These are phyloP conservation scores for Myiozetetes cayanensis DNA, from an alignment of 2,113 vertebrate genomes.

Conservation along the genomic window DNA sequence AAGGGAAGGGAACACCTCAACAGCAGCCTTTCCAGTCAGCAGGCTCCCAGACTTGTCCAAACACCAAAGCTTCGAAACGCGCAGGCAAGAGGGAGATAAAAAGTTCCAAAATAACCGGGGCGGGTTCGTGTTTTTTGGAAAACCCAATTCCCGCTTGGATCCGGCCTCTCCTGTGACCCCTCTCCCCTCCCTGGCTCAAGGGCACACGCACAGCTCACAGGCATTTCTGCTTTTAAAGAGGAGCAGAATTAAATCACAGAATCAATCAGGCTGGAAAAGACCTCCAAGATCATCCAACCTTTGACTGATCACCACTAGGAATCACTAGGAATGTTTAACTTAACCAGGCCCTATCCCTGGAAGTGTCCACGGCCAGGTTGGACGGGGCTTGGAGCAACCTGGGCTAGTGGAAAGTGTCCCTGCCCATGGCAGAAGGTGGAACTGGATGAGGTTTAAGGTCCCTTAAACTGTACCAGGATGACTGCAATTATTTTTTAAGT, in stretches of 20 bases:
- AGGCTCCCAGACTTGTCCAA: background rate
- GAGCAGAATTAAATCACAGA: background rate
- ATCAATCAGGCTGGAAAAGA: background rate
- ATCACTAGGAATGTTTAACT: background rate
- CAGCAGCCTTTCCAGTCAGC: background rate
- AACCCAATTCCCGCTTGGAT: accelerated
- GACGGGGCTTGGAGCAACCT: background rate
- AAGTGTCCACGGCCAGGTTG: background rate
- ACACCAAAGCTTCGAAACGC: background rate
- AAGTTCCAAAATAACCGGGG: background rate
- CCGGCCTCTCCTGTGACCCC: accelerated
- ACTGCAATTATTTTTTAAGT: background rate
- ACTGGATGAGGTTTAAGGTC: background rate
- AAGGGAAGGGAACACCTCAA: background rate
- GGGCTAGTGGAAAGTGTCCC: background rate
- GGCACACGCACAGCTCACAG: accelerated
- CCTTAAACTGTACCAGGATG: too few species aligned
- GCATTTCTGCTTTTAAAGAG: background rate
- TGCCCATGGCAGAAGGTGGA: background rate
- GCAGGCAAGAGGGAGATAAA: background rate
- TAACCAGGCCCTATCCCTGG: accelerated
- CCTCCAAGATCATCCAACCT: background rate
- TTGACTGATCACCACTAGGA: background rate
- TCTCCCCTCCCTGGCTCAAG: background rate
- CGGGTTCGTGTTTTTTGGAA: background rate